These are phyloP conservation scores for Rhizomys pruinosus DNA, from an alignment of 2,113 vertebrate species.

Conservation along the genomic window DNA sequence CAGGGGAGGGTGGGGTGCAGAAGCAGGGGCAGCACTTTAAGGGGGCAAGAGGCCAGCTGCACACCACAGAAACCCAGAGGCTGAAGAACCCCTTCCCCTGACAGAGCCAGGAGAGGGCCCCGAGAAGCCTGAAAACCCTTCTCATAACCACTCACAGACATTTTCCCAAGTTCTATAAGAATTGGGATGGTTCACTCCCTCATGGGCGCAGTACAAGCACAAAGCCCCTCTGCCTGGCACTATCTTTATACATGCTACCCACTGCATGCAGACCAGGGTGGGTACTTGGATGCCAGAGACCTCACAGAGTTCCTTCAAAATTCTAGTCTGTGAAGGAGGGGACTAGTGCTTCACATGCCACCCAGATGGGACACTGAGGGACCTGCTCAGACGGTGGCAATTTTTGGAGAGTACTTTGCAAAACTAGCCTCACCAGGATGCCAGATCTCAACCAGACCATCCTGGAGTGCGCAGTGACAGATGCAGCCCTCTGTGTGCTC, in stretches of 20 bases:
- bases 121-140: background rate
- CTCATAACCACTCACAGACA: background rate
- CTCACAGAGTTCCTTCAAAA: background rate
- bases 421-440: background rate
- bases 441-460: background rate
- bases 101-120: background rate
- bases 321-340: background rate
- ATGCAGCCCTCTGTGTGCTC: background rate
- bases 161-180: background rate
- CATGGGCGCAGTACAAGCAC: background rate
- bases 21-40: background rate
- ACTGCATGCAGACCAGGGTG: background rate
- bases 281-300: accelerated
- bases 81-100: too few relatives aligned
- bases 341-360: background rate
- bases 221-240: too few relatives aligned
- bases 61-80: background rate
- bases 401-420: background rate
- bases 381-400: accelerated
- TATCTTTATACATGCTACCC: background rate
- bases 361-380: background rate
- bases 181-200: background rate
- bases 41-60: background rate
- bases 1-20: background rate
- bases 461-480: background rate